These are phyloP conservation scores for Poeciliopsis gracilis DNA, from an alignment of 2,797 vertebrate species.

Conservation along the genomic window DNA sequence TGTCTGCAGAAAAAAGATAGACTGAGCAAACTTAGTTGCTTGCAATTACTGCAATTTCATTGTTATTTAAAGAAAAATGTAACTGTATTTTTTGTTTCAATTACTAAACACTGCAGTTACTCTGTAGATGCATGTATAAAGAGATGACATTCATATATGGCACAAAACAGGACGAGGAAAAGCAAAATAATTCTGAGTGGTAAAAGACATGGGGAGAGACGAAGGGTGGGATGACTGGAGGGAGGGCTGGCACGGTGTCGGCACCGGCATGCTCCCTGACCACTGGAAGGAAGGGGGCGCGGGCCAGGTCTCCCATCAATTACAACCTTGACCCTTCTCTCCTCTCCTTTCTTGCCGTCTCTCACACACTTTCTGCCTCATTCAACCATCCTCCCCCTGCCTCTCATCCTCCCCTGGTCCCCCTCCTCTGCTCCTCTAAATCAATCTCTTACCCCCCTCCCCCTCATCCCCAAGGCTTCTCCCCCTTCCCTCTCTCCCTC, in stretches of 20 bases:
- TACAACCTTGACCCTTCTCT: constrained; percentile 84
- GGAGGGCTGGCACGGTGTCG: constrained; percentile 59
- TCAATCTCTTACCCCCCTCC: constrained; percentile 70
- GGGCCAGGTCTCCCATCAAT: constrained; percentile 81
- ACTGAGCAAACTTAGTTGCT: constrained; percentile 18
- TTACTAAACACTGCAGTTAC: not conserved
- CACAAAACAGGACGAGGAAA: constrained; percentile 41
- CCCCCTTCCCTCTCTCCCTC: constrained; percentile 34
- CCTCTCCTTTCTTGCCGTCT: constrained; percentile 60
- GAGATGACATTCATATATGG: not conserved
- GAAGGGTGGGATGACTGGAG: constrained; percentile 71
- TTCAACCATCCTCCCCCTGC: constrained; percentile 69
- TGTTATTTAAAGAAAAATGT: not conserved
- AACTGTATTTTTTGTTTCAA: not conserved
- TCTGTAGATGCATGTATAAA: not conserved
- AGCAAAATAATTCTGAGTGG: constrained; percentile 57
- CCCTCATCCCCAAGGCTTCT: constrained; percentile 47
- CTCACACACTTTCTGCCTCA: constrained; percentile 74
- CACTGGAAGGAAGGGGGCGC: constrained; percentile 72
- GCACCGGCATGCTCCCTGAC: constrained; percentile 73
- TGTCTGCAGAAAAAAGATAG: constrained; percentile 1
- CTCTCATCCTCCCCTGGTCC: constrained; percentile 74
- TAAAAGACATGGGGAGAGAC: constrained; percentile 51
- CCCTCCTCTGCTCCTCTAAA: constrained; percentile 78
- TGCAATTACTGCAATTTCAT: constrained; percentile 6